These are phyloP conservation scores for Palythoa heliodiscus DNA, from an alignment of 92 coral and sea anemone genomes.

Conservation along the genomic window DNA sequence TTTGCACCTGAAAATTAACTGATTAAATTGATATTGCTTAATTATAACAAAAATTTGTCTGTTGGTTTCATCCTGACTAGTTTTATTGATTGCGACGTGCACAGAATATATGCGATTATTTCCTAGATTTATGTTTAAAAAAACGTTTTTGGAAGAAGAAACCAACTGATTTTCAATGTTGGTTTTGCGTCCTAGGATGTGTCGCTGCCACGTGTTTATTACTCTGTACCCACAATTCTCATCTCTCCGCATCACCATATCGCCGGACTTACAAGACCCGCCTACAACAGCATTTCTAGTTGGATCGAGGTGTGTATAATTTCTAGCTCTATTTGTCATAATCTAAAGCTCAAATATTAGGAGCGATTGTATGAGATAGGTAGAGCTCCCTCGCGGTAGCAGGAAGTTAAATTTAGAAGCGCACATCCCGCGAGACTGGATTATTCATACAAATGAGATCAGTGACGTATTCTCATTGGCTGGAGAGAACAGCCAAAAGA, in stretches of 20 bases:
- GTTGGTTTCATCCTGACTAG: no score
- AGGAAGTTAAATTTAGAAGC: no score
- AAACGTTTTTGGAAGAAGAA: background rate
- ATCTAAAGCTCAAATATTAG: background rate
- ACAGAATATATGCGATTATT: no score
- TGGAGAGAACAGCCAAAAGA: no score
- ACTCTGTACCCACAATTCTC: constrained; percentile 65
- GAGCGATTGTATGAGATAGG: background rate
- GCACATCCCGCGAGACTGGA: no score
- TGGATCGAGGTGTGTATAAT: constrained; percentile 74
- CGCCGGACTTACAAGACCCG: constrained; percentile 51
- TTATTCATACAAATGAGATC: no score
- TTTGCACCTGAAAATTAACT: no score
- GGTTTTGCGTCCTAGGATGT: background rate
- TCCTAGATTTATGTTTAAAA: background rate
- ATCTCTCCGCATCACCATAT: constrained; percentile 68
- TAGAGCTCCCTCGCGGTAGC: background rate
- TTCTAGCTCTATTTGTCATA: background rate
- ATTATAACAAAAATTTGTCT: no score
- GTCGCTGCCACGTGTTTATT: constrained; percentile 42
- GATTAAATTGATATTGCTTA: no score
- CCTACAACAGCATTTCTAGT: constrained; percentile 75
- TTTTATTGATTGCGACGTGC: no score
- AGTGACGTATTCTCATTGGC: no score
- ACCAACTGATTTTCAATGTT: background rate